Conservation (phyloP, 53 echinoderm and acorn worm species). For the Holothuria leucospilota region DNA sequence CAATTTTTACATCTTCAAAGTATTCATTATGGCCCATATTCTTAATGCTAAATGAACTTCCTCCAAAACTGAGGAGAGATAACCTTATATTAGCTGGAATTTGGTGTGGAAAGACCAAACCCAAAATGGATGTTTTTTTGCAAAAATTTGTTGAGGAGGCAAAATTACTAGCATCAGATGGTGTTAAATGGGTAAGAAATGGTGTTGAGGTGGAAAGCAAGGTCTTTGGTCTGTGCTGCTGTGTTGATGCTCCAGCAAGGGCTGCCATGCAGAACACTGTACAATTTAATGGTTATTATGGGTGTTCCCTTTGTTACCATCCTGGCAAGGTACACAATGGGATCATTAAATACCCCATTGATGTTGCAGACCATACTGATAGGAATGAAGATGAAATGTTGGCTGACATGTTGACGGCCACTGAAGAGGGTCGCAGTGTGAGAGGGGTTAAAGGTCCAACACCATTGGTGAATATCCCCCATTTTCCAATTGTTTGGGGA, state of each 20-base stretch:
- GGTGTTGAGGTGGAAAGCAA: conserved; percentile 44
- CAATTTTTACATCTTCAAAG: conserved; percentile 22
- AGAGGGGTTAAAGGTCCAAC: conserved; percentile 69
- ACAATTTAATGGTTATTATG: conserved; percentile 66
- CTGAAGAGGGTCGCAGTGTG: conserved; percentile 41
- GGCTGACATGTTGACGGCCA: conserved; percentile 51
- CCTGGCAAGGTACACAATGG: conserved; percentile 51
- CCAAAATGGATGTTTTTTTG: conserved; percentile 30
- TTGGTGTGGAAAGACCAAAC: conserved; percentile 23
- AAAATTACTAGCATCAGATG: conserved; percentile 15
- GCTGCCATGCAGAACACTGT: conserved; percentile 63
- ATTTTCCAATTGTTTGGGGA: conserved; percentile 46
- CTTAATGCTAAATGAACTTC: conserved; percentile 30
- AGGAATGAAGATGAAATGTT: conserved; percentile 66
- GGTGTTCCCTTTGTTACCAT: conserved; percentile 64
- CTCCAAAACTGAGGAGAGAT: not conserved
- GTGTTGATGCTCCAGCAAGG: conserved; percentile 63
- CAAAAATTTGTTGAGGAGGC: conserved; percentile 33
- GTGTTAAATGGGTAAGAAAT: conserved; percentile 33
- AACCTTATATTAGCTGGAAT: conserved; percentile 29
- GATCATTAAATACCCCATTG: conserved; percentile 57
- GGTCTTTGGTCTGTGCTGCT: conserved; percentile 59
- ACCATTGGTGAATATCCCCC: conserved; percentile 57
- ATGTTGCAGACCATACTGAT: conserved; percentile 62
- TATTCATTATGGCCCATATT: conserved; percentile 42